Evolutionary conservation across 2,113 vertebrate genomes (phyloP).

Genomic region (Bambusicola thoracicus): DNA sequence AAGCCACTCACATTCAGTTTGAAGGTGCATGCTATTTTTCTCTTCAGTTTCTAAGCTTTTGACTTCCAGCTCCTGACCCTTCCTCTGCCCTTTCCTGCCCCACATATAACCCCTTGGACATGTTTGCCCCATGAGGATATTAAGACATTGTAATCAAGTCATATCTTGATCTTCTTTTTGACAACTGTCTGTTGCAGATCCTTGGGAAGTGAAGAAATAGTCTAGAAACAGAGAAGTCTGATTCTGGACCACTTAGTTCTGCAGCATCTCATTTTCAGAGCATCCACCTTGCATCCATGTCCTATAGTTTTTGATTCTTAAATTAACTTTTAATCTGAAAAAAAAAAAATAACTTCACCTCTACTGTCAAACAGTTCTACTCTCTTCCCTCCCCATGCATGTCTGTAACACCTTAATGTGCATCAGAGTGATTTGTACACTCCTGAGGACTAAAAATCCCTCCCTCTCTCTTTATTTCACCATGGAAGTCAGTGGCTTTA

Average conservation of each 20-base stretch:
- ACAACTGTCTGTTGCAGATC: neutral
- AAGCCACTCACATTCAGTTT: neutral
- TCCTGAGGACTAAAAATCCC: neutral
- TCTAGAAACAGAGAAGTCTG: neutral
- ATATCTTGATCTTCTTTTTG: neutral
- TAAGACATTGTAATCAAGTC: neutral
- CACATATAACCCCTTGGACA: neutral
- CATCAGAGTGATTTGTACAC: neutral
- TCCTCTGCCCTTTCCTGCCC: neutral
- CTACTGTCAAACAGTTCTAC: neutral
- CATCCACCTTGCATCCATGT: neutral
- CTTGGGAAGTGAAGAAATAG: neutral
- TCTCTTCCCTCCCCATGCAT: neutral
- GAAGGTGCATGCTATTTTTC: neutral
- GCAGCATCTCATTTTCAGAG: neutral
- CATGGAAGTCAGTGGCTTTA: neutral
- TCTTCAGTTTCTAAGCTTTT: neutral
- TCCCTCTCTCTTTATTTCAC: neutral
- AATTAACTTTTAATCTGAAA: neutral
- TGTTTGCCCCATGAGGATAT: neutral
- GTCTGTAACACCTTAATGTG: neutral
- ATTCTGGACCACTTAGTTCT: neutral
- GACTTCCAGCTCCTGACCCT: neutral
- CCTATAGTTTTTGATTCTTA: neutral
- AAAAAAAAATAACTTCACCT: neutral